phyloP scores from a whole-genome alignment of 2,888 invertebrate genomes.

The Laspeyria flexula region DNA sequence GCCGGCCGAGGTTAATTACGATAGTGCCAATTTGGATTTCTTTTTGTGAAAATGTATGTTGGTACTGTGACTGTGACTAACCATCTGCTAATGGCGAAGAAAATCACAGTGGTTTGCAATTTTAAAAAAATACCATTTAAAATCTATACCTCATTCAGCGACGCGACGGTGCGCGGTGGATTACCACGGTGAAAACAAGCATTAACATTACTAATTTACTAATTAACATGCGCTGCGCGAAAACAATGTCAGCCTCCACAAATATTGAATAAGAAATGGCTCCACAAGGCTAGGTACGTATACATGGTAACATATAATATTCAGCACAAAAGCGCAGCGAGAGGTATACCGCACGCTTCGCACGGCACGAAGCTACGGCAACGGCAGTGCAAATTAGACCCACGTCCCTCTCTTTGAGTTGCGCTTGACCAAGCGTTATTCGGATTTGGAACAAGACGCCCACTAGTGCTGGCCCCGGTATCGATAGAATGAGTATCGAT shows the following conservation, averaged over 20 bases:
- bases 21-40: too few species aligned
- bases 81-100: too few species aligned
- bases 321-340: conserved; percentile 46
- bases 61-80: too few species aligned
- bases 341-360: conserved; percentile 39
- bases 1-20: too few species aligned
- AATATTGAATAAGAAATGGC: conserved; percentile 42
- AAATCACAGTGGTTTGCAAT: too few species aligned
- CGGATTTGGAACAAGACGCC: conserved; percentile 78
- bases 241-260: conserved; percentile 42
- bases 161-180: too few species aligned
- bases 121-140: too few species aligned
- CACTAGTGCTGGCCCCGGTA: conserved; percentile 63
- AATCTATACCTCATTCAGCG: too few species aligned
- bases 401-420: conserved; percentile 76
- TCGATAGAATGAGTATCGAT: conserved; percentile 78
- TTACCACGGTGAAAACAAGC: too few species aligned
- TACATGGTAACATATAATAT: conserved; percentile 45
- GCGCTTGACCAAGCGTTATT: conserved; percentile 84
- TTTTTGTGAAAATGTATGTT: too few species aligned
- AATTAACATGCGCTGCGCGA: conserved; percentile 29
- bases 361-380: neutral
- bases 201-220: conserved; percentile 3
- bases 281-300: conserved; percentile 12
- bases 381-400: conserved; percentile 74